Evolutionary conservation across 2,888 invertebrate genomes (phyloP).

Genomic region (Napeogenes sylphis): DNA sequence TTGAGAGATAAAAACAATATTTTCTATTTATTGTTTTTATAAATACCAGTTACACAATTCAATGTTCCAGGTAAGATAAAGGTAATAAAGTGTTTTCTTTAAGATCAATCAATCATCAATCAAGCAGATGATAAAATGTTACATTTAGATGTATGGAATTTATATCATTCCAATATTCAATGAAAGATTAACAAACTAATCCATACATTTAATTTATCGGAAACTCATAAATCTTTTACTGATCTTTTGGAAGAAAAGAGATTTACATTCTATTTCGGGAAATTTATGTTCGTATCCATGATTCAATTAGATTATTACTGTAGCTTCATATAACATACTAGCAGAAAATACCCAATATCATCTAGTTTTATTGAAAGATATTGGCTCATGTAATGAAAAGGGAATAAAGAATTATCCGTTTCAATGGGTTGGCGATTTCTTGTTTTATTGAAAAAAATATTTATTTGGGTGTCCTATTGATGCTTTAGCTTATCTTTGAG

Average conservation of each 20-base stretch:
- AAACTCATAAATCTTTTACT: slow-evolving; percentile 31
- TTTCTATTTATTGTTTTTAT: slow-evolving; percentile 2
- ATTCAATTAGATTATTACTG: slow-evolving; percentile 30
- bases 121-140: too few relatives aligned
- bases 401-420: slow-evolving; percentile 5
- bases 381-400: slow-evolving; percentile 4
- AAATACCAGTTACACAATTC: too few relatives aligned
- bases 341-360: slow-evolving; percentile 6
- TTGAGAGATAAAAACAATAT: not conserved
- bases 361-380: slow-evolving; percentile 8
- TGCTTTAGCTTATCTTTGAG: not conserved
- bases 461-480: not conserved
- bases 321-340: slow-evolving; percentile 14
- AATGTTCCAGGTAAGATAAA: too few relatives aligned
- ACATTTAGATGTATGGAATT: too few relatives aligned
- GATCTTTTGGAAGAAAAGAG: slow-evolving; percentile 33
- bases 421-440: slow-evolving; percentile 2
- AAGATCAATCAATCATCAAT: too few relatives aligned
- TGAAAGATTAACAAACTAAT: slow-evolving; percentile 13
- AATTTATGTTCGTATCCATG: slow-evolving; percentile 35
- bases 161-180: slow-evolving; percentile 1
- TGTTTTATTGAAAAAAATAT: not conserved
- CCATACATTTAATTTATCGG: slow-evolving; percentile 28
- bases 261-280: slow-evolving; percentile 40
- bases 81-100: not conserved